Base-by-base conservation (phyloP, 2,797 vertebrate species). In the Melanotaenia boesemani region DNA sequence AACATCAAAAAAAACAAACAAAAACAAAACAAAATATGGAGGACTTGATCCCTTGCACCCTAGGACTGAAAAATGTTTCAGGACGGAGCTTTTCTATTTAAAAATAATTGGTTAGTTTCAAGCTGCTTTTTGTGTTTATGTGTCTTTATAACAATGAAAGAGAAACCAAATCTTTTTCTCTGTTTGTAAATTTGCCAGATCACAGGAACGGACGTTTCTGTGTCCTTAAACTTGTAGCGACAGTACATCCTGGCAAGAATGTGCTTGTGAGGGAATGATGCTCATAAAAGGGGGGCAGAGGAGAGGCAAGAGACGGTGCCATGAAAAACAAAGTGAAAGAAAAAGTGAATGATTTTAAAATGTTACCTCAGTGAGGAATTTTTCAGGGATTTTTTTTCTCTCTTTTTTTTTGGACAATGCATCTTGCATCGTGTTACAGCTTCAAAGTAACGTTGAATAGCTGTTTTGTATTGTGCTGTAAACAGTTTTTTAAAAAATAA, bases 321-420 rank as follows among this genome's bases (percentile, higher is more conserved):
- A 86, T 81, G 77, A 83, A 72, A 83, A 63, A 78, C 73, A 81
- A 86, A 80, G 70, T 48, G 70, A 87, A 93, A 92, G 88, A 86
- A 91, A 74, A 91, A 84, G 83, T 88, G 85, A 92, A 88, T 93
- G 94, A 93, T 91, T 91, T 92, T 92, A 91, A 90, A 93, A 90
- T 84, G 93, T 97, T 98, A 97, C 97, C 97, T 98, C 97, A 97
- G 93, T 86, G 94, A 97, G 96, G 96, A 95, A 92, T 92, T 96
- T 96, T 97, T 98, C 97, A 98, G 97, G 97, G 97, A 98, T 97
- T 96, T 95, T 93, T 92, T 95, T 94, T 92, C 95, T 93, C 96
- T 92, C 95, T 93, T 96, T 93, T 18, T 60, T 73, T 74, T 66
- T 52, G 10, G 95, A 96, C 95, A 96, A 95, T 96, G 92, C 94